Conservation (phyloP, 2,888 invertebrate genomes). For the Euspilapteryx auroguttella region DNA sequence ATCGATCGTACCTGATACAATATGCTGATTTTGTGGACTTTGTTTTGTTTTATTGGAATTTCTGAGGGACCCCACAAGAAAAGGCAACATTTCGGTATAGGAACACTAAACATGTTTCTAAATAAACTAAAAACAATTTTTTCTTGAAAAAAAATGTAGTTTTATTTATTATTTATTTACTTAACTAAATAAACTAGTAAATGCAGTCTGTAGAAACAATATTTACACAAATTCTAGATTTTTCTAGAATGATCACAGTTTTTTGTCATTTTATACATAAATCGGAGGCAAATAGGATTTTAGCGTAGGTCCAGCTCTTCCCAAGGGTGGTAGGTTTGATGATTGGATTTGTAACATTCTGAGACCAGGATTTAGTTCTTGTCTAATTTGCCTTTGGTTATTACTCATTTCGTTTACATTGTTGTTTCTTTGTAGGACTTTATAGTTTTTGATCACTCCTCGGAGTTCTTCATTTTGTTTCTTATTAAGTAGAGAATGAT, state of each 20-base stretch:
- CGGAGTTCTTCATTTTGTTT: slow-evolving; percentile 30
- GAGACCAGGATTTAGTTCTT: slow-evolving; percentile 23
- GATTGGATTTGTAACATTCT: slow-evolving; percentile 19
- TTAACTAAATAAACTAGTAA: too few species aligned
- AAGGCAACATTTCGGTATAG: too few species aligned
- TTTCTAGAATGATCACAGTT: slow-evolving; percentile 32
- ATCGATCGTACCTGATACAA: too few species aligned
- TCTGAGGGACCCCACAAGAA: too few species aligned
- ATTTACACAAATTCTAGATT: too few species aligned
- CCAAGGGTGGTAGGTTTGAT: slow-evolving; percentile 34
- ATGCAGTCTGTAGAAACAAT: too few species aligned
- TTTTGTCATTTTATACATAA: slow-evolving; percentile 22
- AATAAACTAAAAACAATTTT: too few species aligned
- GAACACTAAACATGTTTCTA: too few species aligned
- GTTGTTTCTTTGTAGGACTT: slow-evolving; percentile 39
- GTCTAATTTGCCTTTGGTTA: slow-evolving; percentile 18
- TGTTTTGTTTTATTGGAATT: too few species aligned
- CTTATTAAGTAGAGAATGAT: slow-evolving; percentile 10
- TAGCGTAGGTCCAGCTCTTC: slow-evolving; percentile 44
- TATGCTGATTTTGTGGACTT: too few species aligned
- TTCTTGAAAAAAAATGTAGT: too few species aligned
- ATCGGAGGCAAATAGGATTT: slow-evolving; percentile 44
- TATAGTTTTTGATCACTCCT: slow-evolving; percentile 45
- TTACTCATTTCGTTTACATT: slow-evolving; percentile 14
- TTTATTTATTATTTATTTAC: too few species aligned